Evolutionary conservation across 92 coral and sea anemone genomes (phyloP).

Genomic region (Phymanthus crucifer): DNA sequence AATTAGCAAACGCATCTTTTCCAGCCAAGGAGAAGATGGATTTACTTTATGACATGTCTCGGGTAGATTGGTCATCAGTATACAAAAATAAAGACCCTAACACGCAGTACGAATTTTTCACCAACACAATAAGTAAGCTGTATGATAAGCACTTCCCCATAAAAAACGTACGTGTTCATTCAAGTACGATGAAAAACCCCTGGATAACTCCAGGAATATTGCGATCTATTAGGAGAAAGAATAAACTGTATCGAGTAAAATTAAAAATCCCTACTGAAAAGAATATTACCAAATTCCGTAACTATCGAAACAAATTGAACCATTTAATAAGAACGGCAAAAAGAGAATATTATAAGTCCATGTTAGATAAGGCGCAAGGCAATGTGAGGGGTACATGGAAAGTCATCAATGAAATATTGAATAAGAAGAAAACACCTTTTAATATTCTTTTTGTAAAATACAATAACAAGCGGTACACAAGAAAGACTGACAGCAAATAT

Average conservation of each 20-base stretch:
- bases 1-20: constrained; percentile 3
- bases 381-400: constrained; percentile 21
- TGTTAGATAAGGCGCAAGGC: constrained; percentile 23
- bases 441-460: too few species aligned
- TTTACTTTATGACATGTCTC: constrained; percentile 24
- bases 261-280: neutral
- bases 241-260: constrained; percentile 7
- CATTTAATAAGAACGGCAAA: neutral
- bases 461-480: neutral
- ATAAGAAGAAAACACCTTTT: too few species aligned
- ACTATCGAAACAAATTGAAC: too few species aligned
- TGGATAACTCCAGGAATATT: constrained; percentile 27
- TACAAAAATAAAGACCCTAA: constrained; percentile 15
- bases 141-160: constrained; percentile 27
- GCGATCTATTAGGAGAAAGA: constrained; percentile 14
- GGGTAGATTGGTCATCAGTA: constrained; percentile 22
- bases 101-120: constrained; percentile 9
- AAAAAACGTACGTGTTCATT: constrained; percentile 18
- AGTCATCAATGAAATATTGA: too few species aligned
- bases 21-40: constrained; percentile 27
- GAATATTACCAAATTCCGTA: constrained; percentile 8
- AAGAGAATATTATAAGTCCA: neutral
- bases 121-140: constrained; percentile 18
- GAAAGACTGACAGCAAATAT: constrained; percentile 1
- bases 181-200: constrained; percentile 19